phyloP scores from a whole-genome alignment of 2,113 vertebrate genomes.

The Ictalurus punctatus region DNA sequence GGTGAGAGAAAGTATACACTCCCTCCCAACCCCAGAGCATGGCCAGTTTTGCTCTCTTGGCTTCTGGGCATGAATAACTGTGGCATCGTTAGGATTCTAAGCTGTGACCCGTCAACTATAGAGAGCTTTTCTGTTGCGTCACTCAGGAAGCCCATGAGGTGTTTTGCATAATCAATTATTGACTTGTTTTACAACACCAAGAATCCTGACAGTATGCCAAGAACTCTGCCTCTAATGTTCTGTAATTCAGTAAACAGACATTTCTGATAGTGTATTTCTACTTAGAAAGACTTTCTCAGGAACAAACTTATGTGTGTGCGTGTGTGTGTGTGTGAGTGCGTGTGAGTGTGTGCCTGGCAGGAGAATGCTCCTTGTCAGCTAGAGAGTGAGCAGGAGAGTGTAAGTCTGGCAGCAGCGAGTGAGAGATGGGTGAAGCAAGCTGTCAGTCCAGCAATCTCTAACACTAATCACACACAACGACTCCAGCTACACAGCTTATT shows the following conservation, averaged over 20 bases:
- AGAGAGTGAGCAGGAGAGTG: conserved; percentile 14
- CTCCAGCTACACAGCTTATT: conserved; percentile 19
- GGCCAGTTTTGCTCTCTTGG: background rate
- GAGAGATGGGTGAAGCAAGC: conserved; percentile 26
- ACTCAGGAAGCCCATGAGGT: background rate
- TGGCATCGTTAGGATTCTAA: background rate
- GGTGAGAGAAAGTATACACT: background rate
- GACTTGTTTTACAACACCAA: background rate
- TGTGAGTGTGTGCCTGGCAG: conserved; percentile 28
- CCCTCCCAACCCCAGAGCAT: background rate
- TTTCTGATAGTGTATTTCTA: background rate
- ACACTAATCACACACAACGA: conserved; percentile 32
- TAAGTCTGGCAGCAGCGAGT: conserved; percentile 44
- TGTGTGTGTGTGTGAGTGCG: background rate
- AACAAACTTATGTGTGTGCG: conserved; percentile 11
- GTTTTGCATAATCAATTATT: background rate
- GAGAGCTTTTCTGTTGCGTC: background rate
- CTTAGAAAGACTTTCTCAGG: background rate
- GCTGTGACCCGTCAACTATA: background rate
- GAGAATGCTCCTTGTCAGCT: conserved; percentile 12
- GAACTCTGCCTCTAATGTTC: background rate
- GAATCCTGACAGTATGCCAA: background rate
- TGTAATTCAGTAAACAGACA: background rate
- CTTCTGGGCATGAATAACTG: background rate
- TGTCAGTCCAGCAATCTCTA: conserved; percentile 35